Evolutionary conservation across 2,113 vertebrate genomes (phyloP), one percentile per base, ranked within the genome.

Genomic region (Numenius arquata): DNA sequence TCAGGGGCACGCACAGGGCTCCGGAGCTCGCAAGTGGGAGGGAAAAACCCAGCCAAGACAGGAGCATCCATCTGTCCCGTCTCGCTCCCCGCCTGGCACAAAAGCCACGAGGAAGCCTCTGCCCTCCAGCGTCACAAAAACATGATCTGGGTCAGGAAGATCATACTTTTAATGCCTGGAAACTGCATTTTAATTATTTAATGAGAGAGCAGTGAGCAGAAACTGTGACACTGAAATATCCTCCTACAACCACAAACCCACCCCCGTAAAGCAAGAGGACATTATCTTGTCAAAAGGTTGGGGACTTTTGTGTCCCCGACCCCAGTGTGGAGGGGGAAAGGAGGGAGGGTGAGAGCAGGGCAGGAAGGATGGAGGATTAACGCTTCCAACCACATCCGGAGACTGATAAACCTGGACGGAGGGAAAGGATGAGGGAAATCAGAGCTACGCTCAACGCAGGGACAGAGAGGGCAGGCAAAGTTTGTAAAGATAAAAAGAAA

Each of bases 111-210:
- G 3, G 2, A 73, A 73, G 11, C 32, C 88, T 67, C 66, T 47
- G 61, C 34, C 71, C 75, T 71, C 30, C 85, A 66, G 62, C 9
- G 2, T 22, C 67, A 58, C 5, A 20, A n/a, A 30, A 85, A 22
- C 34, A 7, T 2, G 3, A 52, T 4, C 4, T 3, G 23, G 41
- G 78, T 5, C 81, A 65, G n/a, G 16, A 30, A 52, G 29, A 84
- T 61, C 48, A 41, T 10, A 18, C 10, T 3, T 34, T 7, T 15
- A 52, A 53, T 19, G 52, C 8, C 41, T 8, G 40, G 48, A 73
- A 97, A 88, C 23, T 30, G 80, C 67, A 61, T 73, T 95, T 95
- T 65, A 94, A 92, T 93, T 97, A 89, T 90, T 86, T 93, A 77
- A 79, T 70, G 80, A 83, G 61, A 89, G 85, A 89, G 93, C 79